Evolutionary conservation across 1,140 invertebrate genomes (phyloP), one percentile per base, ranked within the genome.

Genomic region (Drosophila grimshawi): DNA sequence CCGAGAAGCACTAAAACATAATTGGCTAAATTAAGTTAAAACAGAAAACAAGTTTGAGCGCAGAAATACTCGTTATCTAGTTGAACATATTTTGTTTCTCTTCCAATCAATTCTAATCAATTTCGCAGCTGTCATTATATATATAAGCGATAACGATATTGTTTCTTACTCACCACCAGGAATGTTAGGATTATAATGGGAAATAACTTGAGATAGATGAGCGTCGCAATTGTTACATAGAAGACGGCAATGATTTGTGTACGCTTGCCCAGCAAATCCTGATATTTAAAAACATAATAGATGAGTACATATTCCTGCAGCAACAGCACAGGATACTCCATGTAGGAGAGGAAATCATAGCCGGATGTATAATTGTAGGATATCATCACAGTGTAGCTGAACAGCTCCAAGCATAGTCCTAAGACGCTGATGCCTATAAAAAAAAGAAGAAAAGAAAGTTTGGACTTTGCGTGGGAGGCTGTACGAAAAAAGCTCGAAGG

Each of bases 281-380:
- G 93, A 91, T 95, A 95, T 72, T 94, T 94, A 5, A 96, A 85
- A 2, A 95, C 95, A 48, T 95, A 92, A 66, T 93, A 94, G 69
- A 96, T 94, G 6, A 96, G 79, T 32, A 95, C 92, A 65, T 95
- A 94, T 91, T 96, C 94, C 91, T 96, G 95, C 10, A 94, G 64
- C 73, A 96, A 81, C 66, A 96, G 93, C 64, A 96, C 93, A 30
- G 95, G 95, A 92, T 96, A 96, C 71, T 96, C 95, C 93, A 96
- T 91, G 71, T 96, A 96, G 0, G 95, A 94, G 2, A 96, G 80
- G 4, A 95, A 68, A 4, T 95, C 93, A 91, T 96, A 96, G 32
- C 93, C 93, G 91, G 95, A 95, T 5, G 93, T 93, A 80, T 93
- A 96, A 81, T 96, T 96, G 76, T 96, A 96, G 69, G 94, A 94